These are phyloP conservation scores for Acanthopagrus latus DNA, from an alignment of 2,797 vertebrate species.

Conservation along the genomic window DNA sequence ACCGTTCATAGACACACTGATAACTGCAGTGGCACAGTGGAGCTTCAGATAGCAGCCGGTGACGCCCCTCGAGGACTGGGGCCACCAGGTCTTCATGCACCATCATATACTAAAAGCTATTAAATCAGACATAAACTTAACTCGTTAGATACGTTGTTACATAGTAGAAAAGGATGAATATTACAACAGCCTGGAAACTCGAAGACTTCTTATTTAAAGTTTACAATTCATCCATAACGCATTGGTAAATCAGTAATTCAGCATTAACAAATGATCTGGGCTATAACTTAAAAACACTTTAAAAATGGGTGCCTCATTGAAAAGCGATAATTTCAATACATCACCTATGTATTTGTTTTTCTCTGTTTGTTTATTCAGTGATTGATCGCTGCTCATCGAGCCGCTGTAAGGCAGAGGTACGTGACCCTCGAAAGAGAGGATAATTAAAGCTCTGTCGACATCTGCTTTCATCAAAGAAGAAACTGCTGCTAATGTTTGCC, in stretches of 20 bases:
- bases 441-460: too few species aligned
- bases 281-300: background rate
- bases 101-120: too few species aligned
- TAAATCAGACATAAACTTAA: too few species aligned
- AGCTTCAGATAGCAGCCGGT: background rate
- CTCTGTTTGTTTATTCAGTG: too few species aligned
- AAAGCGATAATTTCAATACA: background rate
- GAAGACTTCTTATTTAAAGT: background rate
- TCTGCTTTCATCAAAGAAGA: background rate
- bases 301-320: background rate
- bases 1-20: slow-evolving; percentile 25
- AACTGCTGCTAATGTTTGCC: background rate
- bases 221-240: background rate
- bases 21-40: slow-evolving; percentile 13
- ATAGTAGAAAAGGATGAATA: background rate
- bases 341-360: background rate
- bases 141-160: background rate
- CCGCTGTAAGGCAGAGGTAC: too few species aligned
- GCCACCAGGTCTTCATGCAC: background rate
- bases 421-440: background rate
- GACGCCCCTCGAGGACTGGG: background rate
- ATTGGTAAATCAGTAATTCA: background rate
- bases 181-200: background rate
- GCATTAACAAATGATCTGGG: background rate
- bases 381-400: background rate